phyloP scores from a whole-genome alignment of 2,797 vertebrate species.

The Spondyliosoma cantharus region DNA sequence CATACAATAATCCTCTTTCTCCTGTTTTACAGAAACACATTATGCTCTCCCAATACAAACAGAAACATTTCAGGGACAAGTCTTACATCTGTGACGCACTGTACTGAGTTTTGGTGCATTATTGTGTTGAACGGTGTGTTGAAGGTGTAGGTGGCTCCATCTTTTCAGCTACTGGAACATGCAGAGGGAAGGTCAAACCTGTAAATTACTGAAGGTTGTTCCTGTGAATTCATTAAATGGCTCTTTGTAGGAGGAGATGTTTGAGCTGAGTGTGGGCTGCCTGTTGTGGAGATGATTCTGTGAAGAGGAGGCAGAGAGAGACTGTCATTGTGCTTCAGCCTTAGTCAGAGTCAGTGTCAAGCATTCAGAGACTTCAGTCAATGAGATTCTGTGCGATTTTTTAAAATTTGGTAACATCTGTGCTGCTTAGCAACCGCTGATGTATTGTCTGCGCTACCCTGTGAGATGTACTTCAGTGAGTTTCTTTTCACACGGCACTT shows the following conservation, averaged over 20 bases:
- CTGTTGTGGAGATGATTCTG: conserved; percentile 40
- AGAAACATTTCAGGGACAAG: conserved; percentile 14
- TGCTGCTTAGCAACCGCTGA: neutral
- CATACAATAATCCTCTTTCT: too few species aligned
- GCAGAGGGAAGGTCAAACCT: conserved; percentile 33
- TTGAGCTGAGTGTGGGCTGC: conserved; percentile 5
- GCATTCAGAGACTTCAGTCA: neutral
- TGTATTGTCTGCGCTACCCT: neutral
- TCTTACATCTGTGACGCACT: neutral
- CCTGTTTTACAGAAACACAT: neutral
- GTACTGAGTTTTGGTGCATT: neutral
- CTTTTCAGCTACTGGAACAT: conserved; percentile 8
- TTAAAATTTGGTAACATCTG: neutral
- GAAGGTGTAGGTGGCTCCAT: conserved; percentile 3
- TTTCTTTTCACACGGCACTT: neutral
- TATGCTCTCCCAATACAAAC: neutral
- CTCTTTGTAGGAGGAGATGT: conserved; percentile 13
- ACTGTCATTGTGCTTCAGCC: neutral
- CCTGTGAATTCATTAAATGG: conserved; percentile 11
- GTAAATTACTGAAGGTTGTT: conserved; percentile 25
- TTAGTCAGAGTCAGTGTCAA: neutral
- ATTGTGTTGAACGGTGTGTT: neutral
- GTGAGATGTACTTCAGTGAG: neutral
- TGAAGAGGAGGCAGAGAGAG: conserved; percentile 31
- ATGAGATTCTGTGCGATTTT: neutral